Conservation (phyloP, 2,113 vertebrate species). For the Nannobrachium achirus region DNA sequence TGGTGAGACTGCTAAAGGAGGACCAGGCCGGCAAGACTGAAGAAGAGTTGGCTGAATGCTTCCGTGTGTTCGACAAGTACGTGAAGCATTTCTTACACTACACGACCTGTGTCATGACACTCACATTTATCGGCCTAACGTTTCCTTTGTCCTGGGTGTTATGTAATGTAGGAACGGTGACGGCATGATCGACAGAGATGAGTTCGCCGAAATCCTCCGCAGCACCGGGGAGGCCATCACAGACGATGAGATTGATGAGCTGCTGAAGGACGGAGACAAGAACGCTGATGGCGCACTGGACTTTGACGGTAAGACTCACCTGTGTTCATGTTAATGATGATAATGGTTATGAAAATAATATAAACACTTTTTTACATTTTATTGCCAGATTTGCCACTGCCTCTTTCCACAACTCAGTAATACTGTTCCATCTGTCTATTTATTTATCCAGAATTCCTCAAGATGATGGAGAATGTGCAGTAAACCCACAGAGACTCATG, state of each 20-base stretch:
- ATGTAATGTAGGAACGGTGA: slow-evolving; percentile 87
- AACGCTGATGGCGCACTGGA: slow-evolving; percentile 94
- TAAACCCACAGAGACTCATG: slow-evolving; percentile 82
- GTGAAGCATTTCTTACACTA: no score
- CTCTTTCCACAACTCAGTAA: neutral
- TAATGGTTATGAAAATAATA: neutral
- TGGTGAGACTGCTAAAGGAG: slow-evolving; percentile 98
- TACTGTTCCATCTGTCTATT: neutral
- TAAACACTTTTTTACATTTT: no score
- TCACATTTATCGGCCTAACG: no score
- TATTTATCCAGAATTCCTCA: slow-evolving; percentile 91
- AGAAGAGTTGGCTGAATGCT: slow-evolving; percentile 96
- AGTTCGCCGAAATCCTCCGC: slow-evolving; percentile 91
- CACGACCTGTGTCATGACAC: no score
- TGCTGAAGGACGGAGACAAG: slow-evolving; percentile 96
- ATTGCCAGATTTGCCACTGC: neutral
- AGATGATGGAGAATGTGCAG: slow-evolving; percentile 99
- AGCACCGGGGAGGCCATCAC: slow-evolving; percentile 88
- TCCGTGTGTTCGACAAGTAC: slow-evolving; percentile 95
- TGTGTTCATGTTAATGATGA: neutral
- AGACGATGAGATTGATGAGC: slow-evolving; percentile 93
- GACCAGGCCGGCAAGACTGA: slow-evolving; percentile 94
- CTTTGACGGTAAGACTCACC: slow-evolving; percentile 73
- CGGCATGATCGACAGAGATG: slow-evolving; percentile 95
- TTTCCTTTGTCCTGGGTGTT: neutral